phyloP scores from a whole-genome alignment of 1,140 invertebrate genomes.

The Eumeta japonica region DNA sequence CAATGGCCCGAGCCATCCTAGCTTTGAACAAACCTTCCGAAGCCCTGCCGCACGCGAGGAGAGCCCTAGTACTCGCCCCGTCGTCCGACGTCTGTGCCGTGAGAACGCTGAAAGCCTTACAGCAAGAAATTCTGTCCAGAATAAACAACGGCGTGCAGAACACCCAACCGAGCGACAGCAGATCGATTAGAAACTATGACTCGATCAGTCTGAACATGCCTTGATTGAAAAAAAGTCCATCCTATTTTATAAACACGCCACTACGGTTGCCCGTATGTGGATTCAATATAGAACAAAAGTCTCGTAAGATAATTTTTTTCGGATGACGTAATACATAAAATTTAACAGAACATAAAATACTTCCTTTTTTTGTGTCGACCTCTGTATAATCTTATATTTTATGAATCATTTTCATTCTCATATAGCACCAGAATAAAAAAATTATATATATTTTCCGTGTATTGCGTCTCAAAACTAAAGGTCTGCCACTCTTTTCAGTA shows the following conservation, averaged over 20 bases:
- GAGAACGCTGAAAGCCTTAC: constrained; percentile 34
- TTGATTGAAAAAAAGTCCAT: constrained; percentile 14
- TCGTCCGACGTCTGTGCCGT: constrained; percentile 29
- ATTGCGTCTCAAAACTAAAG: too few relatives aligned
- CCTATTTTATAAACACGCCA: constrained; percentile 14
- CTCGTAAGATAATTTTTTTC: too few relatives aligned
- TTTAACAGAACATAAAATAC: too few relatives aligned
- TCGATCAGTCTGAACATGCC: constrained; percentile 47
- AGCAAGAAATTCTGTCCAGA: constrained; percentile 38
- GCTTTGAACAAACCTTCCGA: constrained; percentile 62
- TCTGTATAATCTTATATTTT: too few relatives aligned
- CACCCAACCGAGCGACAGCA: constrained; percentile 25
- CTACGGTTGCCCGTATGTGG: too few relatives aligned
- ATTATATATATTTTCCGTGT: too few relatives aligned
- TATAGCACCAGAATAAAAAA: too few relatives aligned
- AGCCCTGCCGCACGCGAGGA: constrained; percentile 57
- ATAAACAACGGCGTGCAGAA: constrained; percentile 34
- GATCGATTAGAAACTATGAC: constrained; percentile 41
- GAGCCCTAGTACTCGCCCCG: constrained; percentile 49
- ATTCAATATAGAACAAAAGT: neutral
- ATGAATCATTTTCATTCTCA: too few relatives aligned
- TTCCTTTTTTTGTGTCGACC: too few relatives aligned
- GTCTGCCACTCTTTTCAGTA: too few relatives aligned
- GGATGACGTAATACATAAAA: too few relatives aligned
- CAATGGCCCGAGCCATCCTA: constrained; percentile 80